Percentiles rank a stretch among this genome's conserved stretches.
These are phyloP conservation scores for Blastobasis lacticolella DNA, from an alignment of 2,888 invertebrate species.

Conservation along the genomic window DNA sequence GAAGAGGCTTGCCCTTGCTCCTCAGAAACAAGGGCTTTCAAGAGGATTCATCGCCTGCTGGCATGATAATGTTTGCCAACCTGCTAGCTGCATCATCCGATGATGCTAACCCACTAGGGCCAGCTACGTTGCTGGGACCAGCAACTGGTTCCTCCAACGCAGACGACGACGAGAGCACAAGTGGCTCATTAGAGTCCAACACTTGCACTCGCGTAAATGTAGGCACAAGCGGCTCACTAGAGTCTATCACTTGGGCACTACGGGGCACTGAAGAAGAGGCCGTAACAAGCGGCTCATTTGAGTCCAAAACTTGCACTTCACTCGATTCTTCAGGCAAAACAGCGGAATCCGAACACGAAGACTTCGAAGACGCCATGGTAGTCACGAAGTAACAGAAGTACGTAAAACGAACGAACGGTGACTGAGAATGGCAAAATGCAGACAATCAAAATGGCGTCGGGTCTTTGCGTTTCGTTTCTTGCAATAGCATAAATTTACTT, in stretches of 20 bases:
- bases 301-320: slow-evolving; percentile 8
- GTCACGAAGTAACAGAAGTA: not conserved
- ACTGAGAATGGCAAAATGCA: no score
- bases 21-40: no score
- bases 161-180: not conserved
- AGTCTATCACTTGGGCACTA: slow-evolving; percentile 5
- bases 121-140: no score
- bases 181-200: slow-evolving; percentile 1
- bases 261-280: slow-evolving; percentile 4
- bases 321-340: slow-evolving; percentile 4
- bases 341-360: not conserved
- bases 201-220: not conserved
- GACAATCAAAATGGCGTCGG: no score
- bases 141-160: no score
- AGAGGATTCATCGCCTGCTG: no score
- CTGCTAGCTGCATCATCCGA: no score
- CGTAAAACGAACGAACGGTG: not conserved
- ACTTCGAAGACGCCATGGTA: slow-evolving; percentile 7
- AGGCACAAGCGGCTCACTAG: slow-evolving; percentile 1
- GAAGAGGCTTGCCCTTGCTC: no score
- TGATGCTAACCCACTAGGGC: no score
- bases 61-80: no score
- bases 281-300: slow-evolving; percentile 6
- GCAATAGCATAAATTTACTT: no score
- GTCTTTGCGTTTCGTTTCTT: no score